Conservation (phyloP, 2,797 vertebrate genomes). For the Alcedo atthis region DNA sequence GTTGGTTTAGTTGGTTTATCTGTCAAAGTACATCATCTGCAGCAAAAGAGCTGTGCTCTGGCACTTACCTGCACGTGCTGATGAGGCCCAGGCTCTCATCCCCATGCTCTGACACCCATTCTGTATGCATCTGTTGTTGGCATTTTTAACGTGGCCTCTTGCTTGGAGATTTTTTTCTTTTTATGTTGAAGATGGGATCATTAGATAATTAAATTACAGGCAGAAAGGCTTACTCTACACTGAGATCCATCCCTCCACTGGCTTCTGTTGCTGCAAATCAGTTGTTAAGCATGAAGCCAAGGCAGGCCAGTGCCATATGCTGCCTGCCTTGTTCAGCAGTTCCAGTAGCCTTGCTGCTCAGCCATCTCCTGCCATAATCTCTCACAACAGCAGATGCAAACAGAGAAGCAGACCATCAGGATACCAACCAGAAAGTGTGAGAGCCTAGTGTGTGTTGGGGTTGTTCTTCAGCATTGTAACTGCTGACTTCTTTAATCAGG, state of each 20-base stretch:
- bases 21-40: background rate
- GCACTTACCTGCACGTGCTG: rapidly evolving
- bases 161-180: background rate
- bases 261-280: background rate
- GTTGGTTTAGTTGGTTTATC: background rate
- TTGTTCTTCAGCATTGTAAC: rapidly evolving
- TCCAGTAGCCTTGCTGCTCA: background rate
- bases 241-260: background rate
- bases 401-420: background rate
- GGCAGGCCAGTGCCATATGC: background rate
- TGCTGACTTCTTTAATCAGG: background rate
- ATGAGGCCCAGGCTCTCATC: background rate
- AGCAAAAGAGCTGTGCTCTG: background rate
- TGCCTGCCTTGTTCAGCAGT: background rate
- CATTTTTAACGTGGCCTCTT: background rate
- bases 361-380: background rate
- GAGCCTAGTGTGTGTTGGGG: background rate
- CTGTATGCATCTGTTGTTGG: background rate
- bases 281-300: background rate
- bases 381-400: background rate
- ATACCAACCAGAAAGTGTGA: background rate
- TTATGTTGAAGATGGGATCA: background rate
- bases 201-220: slow-evolving; percentile 37
- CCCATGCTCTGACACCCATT: background rate
- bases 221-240: background rate